phyloP scores from a whole-genome alignment of 2,797 vertebrate genomes.

The Orientallactaga sibirica region DNA sequence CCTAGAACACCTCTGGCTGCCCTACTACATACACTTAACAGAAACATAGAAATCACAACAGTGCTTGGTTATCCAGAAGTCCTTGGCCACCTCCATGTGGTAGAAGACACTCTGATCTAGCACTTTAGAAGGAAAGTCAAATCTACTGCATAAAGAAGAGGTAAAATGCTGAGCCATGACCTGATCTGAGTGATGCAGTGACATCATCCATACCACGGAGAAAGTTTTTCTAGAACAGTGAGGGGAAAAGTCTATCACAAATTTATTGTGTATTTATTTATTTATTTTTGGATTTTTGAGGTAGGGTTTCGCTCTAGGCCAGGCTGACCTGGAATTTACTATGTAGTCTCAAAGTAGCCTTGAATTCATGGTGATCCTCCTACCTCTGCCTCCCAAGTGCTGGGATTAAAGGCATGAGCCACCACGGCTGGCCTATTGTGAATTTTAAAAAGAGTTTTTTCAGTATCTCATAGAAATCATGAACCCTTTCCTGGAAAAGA shows the following conservation, averaged over 20 bases:
- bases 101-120: background rate
- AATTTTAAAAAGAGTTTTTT: constrained; percentile 11
- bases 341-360: too few species aligned
- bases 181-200: background rate
- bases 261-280: background rate
- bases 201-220: background rate
- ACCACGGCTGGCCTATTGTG: too few species aligned
- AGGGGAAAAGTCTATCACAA: background rate
- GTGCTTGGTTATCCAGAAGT: background rate
- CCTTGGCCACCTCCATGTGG: background rate
- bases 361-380: too few species aligned
- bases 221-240: background rate
- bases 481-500: background rate
- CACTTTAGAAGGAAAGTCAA: background rate
- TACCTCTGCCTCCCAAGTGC: too few species aligned
- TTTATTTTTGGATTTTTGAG: too few species aligned
- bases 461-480: constrained; percentile 2
- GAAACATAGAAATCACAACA: constrained; percentile 21
- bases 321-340: too few species aligned
- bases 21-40: background rate
- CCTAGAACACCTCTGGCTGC: background rate
- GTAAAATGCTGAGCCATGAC: background rate
- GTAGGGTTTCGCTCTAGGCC: too few species aligned
- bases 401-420: too few species aligned
- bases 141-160: background rate